Evolutionary conservation across 1,140 invertebrate species (phyloP).

Genomic region (Gryon sp.): DNA sequence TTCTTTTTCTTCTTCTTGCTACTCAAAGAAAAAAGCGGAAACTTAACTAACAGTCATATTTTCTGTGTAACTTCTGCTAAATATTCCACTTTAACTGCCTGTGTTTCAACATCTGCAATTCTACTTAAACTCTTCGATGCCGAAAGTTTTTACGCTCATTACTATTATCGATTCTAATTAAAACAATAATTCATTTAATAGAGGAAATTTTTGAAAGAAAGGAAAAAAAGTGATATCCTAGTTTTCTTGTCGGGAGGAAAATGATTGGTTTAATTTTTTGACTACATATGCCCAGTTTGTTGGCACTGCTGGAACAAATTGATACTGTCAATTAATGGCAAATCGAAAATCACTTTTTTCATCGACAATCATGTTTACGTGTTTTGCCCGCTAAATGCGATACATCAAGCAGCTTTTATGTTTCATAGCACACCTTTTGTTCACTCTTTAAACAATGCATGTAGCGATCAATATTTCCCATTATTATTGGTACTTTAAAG

Average conservation of each 20-base stretch:
- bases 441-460: conserved; percentile 2
- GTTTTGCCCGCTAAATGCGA: conserved; percentile 7
- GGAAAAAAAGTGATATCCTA: no score
- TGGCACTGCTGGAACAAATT: conserved; percentile 23
- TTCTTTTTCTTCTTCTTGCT: not conserved
- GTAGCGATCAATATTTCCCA: conserved; percentile 40
- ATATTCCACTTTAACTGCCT: conserved; percentile 16
- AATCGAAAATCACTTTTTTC: conserved; percentile 27
- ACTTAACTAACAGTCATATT: conserved; percentile 25
- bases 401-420: conserved; percentile 23
- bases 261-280: conserved; percentile 19
- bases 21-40: not conserved
- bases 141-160: conserved; percentile 40
- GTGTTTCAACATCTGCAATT: conserved; percentile 37
- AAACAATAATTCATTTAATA: conserved; percentile 49
- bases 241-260: not conserved
- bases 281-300: no score
- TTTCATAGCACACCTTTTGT: conserved; percentile 29
- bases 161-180: conserved; percentile 56
- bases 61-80: conserved; percentile 20
- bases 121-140: conserved; percentile 8
- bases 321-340: conserved; percentile 24
- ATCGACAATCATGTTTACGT: not conserved
- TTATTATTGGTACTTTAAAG: conserved; percentile 21
- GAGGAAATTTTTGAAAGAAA: conserved; percentile 1